phyloP scores from a whole-genome alignment of 2,113 vertebrate species.

The Raja brachyura region DNA sequence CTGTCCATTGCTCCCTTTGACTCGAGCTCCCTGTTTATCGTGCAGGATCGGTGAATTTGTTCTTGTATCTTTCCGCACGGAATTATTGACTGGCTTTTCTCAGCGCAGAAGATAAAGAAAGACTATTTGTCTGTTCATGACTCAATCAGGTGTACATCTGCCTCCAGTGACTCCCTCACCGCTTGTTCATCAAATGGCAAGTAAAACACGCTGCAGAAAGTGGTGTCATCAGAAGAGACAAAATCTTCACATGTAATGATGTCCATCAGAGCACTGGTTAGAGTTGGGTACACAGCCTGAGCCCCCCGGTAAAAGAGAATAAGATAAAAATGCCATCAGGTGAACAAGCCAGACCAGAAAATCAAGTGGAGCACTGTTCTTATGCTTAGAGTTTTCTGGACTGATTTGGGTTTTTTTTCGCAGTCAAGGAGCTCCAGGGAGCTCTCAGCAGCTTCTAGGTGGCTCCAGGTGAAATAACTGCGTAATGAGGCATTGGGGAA shows the following conservation, averaged over 20 bases:
- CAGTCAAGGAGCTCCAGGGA: neutral
- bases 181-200: conserved; percentile 2
- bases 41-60: conserved; percentile 6
- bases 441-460: neutral
- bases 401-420: neutral
- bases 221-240: neutral
- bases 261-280: neutral
- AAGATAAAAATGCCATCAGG: neutral
- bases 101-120: neutral
- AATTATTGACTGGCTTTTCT: neutral
- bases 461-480: neutral
- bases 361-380: neutral
- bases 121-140: neutral
- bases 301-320: neutral
- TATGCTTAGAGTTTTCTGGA: neutral
- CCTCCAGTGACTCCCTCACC: neutral
- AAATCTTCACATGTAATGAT: neutral
- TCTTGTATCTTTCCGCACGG: neutral
- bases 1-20: neutral
- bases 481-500: neutral
- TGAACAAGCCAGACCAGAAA: neutral
- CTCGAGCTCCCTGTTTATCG: neutral
- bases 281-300: neutral
- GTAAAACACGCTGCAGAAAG: neutral
- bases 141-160: neutral